These are phyloP conservation scores for Erynnis tages DNA, from an alignment of 2,888 invertebrate genomes.

Conservation along the genomic window DNA sequence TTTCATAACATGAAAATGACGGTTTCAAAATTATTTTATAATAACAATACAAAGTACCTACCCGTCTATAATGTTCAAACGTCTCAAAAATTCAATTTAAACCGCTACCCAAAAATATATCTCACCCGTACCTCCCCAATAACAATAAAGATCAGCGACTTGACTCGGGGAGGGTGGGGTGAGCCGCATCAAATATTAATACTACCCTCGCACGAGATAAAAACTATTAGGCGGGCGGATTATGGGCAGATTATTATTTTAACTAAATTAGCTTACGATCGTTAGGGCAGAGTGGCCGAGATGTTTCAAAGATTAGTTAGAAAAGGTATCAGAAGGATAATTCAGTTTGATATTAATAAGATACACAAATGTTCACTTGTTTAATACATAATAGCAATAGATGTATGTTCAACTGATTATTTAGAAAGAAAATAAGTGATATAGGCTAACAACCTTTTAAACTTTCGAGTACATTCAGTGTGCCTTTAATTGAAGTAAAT, in stretches of 20 bases:
- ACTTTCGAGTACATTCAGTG: no score
- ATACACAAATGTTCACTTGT: no score
- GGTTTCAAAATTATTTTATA: no score
- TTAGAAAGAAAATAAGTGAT: no score
- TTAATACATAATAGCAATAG: no score
- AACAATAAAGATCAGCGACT: constrained; percentile 37
- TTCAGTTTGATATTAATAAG: no score
- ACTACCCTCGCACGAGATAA: constrained; percentile 69
- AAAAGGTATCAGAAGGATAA: neutral
- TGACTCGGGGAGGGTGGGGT: constrained; percentile 39
- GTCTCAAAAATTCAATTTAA: constrained; percentile 24
- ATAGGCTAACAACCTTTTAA: no score
- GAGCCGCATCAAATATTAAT: constrained; percentile 70
- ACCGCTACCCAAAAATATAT: constrained; percentile 14
- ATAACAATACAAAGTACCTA: no score
- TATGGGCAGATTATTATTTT: constrained; percentile 78
- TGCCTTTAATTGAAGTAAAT: no score
- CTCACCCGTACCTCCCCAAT: constrained; percentile 23
- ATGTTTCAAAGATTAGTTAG: constrained; percentile 49
- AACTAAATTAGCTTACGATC: constrained; percentile 78
- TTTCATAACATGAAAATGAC: no score
- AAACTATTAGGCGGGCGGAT: constrained; percentile 75
- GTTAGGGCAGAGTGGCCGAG: constrained; percentile 50
- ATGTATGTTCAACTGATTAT: no score
- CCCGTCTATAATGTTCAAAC: no score